A percentile compares a stretch with the other conserved stretches of the same genome.
phyloP scores from a whole-genome alignment of 2,888 invertebrate species.

The Girardia tigrina region DNA sequence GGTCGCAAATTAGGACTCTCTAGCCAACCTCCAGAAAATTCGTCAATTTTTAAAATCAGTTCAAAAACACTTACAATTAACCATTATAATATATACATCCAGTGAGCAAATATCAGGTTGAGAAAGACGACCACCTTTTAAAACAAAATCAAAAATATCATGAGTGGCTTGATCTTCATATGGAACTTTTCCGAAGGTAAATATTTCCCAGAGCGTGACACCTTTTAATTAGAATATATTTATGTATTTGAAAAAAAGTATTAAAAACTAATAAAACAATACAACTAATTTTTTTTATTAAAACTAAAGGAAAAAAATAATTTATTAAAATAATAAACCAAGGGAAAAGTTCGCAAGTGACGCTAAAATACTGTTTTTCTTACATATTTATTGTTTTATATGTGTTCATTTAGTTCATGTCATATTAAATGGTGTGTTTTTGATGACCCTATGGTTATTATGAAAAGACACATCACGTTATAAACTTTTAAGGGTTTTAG shows the following conservation, averaged over 20 bases:
- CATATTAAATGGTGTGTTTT: too few species aligned
- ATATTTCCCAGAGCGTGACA: constrained; percentile 36
- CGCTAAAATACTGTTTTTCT: too few species aligned
- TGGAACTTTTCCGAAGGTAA: constrained; percentile 36
- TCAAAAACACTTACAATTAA: constrained; percentile 32
- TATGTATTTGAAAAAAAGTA: background rate
- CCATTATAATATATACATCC: constrained; percentile 36
- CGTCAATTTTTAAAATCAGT: background rate
- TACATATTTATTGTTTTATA: too few species aligned
- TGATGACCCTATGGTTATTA: too few species aligned
- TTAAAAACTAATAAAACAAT: background rate
- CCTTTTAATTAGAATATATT: constrained; percentile 12
- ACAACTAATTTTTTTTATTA: background rate
- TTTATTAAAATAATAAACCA: background rate
- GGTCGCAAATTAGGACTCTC: background rate
- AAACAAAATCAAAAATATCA: constrained; percentile 31
- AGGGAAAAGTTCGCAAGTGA: too few species aligned
- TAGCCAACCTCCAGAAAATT: background rate
- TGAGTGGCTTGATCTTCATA: constrained; percentile 25
- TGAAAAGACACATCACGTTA: too few species aligned
- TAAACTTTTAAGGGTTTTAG: too few species aligned
- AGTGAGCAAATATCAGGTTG: constrained; percentile 36
- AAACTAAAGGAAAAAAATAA: background rate
- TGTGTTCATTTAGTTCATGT: too few species aligned
- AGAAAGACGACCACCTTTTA: constrained; percentile 34